Evolutionary conservation across 2,797 vertebrate species (phyloP), one percentile per base, ranked within the genome.

Genomic region (Pangasius mekongensis): DNA sequence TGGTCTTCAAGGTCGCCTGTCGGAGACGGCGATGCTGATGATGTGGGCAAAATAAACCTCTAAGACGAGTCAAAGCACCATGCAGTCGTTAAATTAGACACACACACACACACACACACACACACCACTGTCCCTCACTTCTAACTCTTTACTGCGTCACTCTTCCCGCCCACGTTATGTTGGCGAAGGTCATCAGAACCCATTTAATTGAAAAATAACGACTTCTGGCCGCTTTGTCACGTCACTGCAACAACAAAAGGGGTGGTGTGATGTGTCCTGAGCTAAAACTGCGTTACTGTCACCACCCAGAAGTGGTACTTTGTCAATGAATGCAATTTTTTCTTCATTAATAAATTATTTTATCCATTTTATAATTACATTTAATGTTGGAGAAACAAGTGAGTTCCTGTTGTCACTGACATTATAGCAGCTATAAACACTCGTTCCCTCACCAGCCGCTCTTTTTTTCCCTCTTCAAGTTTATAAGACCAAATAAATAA

Each of bases 1-100:
- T 54, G 24, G 58, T 88, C 91, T 49, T 91, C 94, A 95, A 95
- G 94, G 94, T 94, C 94, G 93, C 95, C 94, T 93, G 95, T 94
- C 93, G 49, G 33, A 82, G 33, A 82, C 3, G 33, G 3, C 10
- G 24, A 27, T 6, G 27, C 18, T 24, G 22, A 58, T 39, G 20
- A 82, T 62, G 56, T 56, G 77, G 7, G 20, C 78, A 62, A 82
- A 43, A 83, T n/a, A 30, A 66, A 67, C 27, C n/a, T 84, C n/a
- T 27, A 83, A 47, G 81, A 49, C 14, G 77, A 80, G 36, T 56
- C n/a, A 33, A 30, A 77, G 11, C 78, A 22, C 30, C 30, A 13
- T 24, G 33, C 33, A 24, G 54, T 1, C 20, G 4, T 62, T 83
- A 62, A 43, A 43, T 36, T 58, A 60, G 54, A 64, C 58, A 3